Evolutionary conservation across 1,140 invertebrate species (phyloP).

Genomic region (Gryon sp.): DNA sequence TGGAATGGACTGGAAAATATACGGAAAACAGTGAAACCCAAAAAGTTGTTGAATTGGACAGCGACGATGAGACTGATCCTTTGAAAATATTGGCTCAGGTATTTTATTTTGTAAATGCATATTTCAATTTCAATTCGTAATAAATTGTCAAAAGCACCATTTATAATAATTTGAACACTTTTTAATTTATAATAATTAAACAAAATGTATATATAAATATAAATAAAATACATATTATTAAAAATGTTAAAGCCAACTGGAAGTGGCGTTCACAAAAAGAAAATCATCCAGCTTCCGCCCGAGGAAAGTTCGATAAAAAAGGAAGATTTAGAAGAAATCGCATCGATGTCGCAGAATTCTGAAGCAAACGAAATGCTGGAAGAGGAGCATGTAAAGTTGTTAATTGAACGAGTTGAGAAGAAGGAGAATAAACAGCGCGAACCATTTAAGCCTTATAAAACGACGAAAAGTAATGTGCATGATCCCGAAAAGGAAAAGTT

Average conservation of each 20-base stretch:
- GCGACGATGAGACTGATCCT: slow-evolving; percentile 84
- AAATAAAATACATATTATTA: background rate
- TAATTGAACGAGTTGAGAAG: slow-evolving; percentile 81
- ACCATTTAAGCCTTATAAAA: slow-evolving; percentile 83
- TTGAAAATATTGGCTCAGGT: slow-evolving; percentile 83
- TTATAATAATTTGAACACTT: slow-evolving; percentile 11
- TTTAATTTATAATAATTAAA: background rate
- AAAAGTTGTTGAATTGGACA: slow-evolving; percentile 80
- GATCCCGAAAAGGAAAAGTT: slow-evolving; percentile 82
- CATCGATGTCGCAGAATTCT: background rate
- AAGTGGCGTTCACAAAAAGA: slow-evolving; percentile 81
- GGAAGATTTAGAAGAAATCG: slow-evolving; percentile 82
- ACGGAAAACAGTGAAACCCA: slow-evolving; percentile 60
- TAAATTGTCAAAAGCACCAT: no score
- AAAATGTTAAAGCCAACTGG: slow-evolving; percentile 71
- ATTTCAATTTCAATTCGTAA: no score
- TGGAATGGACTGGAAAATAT: slow-evolving; percentile 85
- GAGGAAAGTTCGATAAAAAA: slow-evolving; percentile 82
- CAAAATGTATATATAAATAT: slow-evolving; percentile 13
- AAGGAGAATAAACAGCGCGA: slow-evolving; percentile 70
- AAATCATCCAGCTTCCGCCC: slow-evolving; percentile 79
- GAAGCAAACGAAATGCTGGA: slow-evolving; percentile 54
- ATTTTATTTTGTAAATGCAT: slow-evolving; percentile 10
- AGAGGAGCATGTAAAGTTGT: slow-evolving; percentile 80
- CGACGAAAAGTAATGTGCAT: slow-evolving; percentile 82